Base-by-base conservation (phyloP, 2,113 vertebrate genomes). In the Morone chrysops region DNA sequence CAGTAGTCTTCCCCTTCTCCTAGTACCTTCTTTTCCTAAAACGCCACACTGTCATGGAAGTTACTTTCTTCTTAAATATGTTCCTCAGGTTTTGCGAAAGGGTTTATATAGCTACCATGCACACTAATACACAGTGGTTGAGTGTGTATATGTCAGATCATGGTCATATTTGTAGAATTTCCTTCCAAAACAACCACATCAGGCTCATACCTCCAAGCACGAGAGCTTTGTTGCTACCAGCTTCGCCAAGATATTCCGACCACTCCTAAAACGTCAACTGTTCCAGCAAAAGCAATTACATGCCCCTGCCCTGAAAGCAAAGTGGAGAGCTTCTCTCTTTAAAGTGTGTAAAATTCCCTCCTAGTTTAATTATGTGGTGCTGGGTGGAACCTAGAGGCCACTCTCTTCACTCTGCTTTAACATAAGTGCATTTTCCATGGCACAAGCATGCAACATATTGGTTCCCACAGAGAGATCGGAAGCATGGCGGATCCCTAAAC, bases 211-310 rank as follows among this genome's bases (percentile, higher is more conserved):
- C 75, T 92, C 88, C 76, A 85, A 81, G 80, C 82, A 87, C 76
- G 72, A 91, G 81, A 90, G 82, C 82, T 93, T 92, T 91, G 87
- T 93, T 93, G 83, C 92, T 89, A 85, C 77, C 69, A 78, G 86
- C 87, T 71, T 89, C 51, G 81, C 92, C 89, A 92, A 91, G 88
- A 86, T 89, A 86, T 93, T 92, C 86, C 70, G 83, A 94, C 94
- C 94, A 83, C 94, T 94, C 90, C 90, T 90, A 85, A 87, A 91
- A 88, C 62, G 83, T 89, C 79, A 88, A 74, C 90, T 70, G 61
- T 92, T 86, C 89, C 87, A 92, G 88, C 88, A 87, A 85, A 88
- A 92, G 87, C 92, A 93, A 94, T 95, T 93, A 92, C 89, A 90
- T 70, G 80, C 90, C 81, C 73, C 89, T 90, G 83, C 91, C 90